A percentile compares a stretch with the other conserved stretches of the same genome.
Conservation (phyloP, 2,888 invertebrate genomes). For the Andrena minutula region DNA sequence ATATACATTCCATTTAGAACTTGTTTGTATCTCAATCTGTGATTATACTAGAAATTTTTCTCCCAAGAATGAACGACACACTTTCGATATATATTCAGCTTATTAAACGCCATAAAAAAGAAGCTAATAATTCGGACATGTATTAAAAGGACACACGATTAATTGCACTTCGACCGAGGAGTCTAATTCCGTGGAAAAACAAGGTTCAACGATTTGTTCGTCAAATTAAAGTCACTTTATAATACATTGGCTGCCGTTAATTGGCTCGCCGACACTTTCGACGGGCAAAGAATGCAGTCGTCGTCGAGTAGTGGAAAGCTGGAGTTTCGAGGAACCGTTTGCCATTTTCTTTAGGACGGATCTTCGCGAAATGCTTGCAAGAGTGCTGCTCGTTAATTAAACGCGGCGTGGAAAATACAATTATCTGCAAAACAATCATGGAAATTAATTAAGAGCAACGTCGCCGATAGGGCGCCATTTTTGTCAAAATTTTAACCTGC, state of each 20-base stretch:
- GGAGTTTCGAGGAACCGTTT: slow-evolving; percentile 11
- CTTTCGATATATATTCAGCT: no score
- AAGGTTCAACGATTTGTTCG: not conserved
- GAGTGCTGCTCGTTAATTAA: slow-evolving; percentile 48
- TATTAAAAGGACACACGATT: no score
- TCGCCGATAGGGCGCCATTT: slow-evolving; percentile 30
- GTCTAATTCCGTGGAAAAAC: no score
- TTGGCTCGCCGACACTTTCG: slow-evolving; percentile 36
- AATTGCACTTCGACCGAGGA: no score
- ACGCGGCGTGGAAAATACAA: slow-evolving; percentile 40
- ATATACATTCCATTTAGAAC: no score
- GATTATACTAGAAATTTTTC: no score
- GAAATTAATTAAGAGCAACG: slow-evolving; percentile 56
- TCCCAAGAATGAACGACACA: no score
- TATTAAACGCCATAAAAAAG: no score
- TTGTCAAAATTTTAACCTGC: slow-evolving; percentile 42
- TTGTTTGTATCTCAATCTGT: no score
- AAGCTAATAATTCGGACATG: no score
- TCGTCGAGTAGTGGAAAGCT: not conserved
- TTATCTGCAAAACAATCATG: slow-evolving; percentile 46
- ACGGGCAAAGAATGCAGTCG: slow-evolving; percentile 7
- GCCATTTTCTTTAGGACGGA: slow-evolving; percentile 10
- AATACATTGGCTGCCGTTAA: slow-evolving; percentile 40
- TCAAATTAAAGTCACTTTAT: slow-evolving; percentile 5
- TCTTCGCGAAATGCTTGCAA: slow-evolving; percentile 1